These are phyloP conservation scores for Lasioglossum oenotherae DNA, from an alignment of 2,888 invertebrate genomes.

Conservation along the genomic window DNA sequence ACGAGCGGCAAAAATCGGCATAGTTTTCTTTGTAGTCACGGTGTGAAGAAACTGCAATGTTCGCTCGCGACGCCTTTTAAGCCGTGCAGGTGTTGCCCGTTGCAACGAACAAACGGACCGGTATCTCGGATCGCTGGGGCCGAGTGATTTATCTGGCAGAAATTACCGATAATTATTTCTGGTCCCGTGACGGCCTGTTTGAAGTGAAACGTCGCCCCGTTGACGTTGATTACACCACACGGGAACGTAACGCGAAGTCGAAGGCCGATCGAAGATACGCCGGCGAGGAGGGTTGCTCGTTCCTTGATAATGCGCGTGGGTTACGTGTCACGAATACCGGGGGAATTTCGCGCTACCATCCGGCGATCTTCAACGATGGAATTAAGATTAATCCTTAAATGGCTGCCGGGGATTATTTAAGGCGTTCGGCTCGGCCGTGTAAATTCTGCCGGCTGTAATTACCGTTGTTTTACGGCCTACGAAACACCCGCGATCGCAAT, in stretches of 20 bases:
- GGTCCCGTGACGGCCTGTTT: slow-evolving; percentile 33
- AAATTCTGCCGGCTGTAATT: slow-evolving; percentile 19
- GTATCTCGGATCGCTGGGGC: slow-evolving; percentile 52
- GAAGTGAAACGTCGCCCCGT: slow-evolving; percentile 50
- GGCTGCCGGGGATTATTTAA: slow-evolving; percentile 42
- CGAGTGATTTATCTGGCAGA: slow-evolving; percentile 61
- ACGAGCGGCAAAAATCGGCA: background rate
- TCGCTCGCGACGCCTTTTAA: slow-evolving; percentile 47
- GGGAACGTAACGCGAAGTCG: slow-evolving; percentile 31
- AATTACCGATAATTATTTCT: slow-evolving; percentile 69
- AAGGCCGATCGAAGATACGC: slow-evolving; percentile 49
- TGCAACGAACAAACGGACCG: slow-evolving; percentile 12
- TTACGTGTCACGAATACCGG: slow-evolving; percentile 43
- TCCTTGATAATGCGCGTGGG: slow-evolving; percentile 47
- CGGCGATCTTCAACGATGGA: slow-evolving; percentile 29
- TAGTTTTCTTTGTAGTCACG: background rate
- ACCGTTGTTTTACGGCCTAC: background rate
- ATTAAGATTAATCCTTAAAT: slow-evolving; percentile 51
- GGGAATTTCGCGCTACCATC: slow-evolving; percentile 31
- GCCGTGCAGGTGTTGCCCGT: slow-evolving; percentile 41
- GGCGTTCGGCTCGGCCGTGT: background rate
- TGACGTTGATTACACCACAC: slow-evolving; percentile 55
- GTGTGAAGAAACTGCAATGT: background rate
- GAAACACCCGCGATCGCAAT: slow-evolving; percentile 13
- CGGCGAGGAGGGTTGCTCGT: slow-evolving; percentile 47